Percentiles rank a stretch among this genome's conserved stretches.
These are phyloP conservation scores for Drosophila neotestacea DNA, from an alignment of 2,888 invertebrate genomes.

Conservation along the genomic window DNA sequence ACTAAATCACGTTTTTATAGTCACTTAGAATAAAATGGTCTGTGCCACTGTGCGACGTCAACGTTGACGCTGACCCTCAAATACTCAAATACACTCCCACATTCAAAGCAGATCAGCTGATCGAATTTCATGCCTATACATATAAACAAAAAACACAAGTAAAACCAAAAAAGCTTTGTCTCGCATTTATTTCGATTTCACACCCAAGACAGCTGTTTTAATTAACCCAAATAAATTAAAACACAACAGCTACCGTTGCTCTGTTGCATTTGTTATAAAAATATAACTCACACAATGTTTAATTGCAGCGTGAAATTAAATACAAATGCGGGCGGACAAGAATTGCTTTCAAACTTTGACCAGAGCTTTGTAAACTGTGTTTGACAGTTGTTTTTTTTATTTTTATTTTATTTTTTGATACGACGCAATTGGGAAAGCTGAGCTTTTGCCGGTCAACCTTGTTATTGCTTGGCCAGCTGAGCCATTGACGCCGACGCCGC, in stretches of 20 bases:
- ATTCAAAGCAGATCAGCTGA: slow-evolving; percentile 64
- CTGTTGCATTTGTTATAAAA: slow-evolving; percentile 43
- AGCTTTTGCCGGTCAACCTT: slow-evolving; percentile 67
- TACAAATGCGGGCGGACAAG: slow-evolving; percentile 28
- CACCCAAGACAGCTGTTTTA: slow-evolving; percentile 73
- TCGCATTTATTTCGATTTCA: slow-evolving; percentile 53
- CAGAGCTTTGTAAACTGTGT: slow-evolving; percentile 32
- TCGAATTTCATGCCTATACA: slow-evolving; percentile 69
- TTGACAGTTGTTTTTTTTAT: slow-evolving; percentile 18
- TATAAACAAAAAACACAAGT: slow-evolving; percentile 28
- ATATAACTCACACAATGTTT: slow-evolving; percentile 19
- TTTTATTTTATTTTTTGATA: slow-evolving; percentile 3
- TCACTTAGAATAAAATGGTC: too few relatives aligned
- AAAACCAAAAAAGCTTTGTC: slow-evolving; percentile 35
- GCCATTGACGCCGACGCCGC: slow-evolving; percentile 17
- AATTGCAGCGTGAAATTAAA: slow-evolving; percentile 38
- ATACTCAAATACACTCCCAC: slow-evolving; percentile 42
- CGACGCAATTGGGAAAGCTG: slow-evolving; percentile 77
- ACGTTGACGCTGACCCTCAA: slow-evolving; percentile 71
- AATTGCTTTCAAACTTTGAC: slow-evolving; percentile 41
- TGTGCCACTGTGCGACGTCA: slow-evolving; percentile 25
- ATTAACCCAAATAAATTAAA: slow-evolving; percentile 71
- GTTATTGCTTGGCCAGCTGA: slow-evolving; percentile 76
- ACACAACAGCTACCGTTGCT: slow-evolving; percentile 17
- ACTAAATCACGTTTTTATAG: too few relatives aligned